Conservation (phyloP, 2,113 vertebrate species). For the Silurus meridionalis region DNA sequence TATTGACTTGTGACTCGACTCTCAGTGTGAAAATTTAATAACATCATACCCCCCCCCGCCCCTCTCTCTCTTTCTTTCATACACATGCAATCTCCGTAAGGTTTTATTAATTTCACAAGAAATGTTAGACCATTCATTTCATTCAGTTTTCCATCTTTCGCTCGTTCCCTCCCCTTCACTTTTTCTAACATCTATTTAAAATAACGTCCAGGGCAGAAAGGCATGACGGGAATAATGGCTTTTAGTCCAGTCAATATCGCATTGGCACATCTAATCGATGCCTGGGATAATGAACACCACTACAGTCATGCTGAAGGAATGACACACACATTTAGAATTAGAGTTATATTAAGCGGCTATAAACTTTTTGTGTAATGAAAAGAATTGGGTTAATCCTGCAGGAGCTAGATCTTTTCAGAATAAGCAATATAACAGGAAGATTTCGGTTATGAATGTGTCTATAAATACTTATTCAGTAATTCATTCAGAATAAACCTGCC, state of each 20-base stretch:
- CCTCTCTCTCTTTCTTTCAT: neutral
- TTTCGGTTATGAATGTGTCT: neutral
- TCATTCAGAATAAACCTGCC: neutral
- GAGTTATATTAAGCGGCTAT: slow-evolving; percentile 1
- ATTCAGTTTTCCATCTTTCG: slow-evolving; percentile 26
- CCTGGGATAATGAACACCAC: slow-evolving; percentile 53
- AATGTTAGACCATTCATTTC: neutral
- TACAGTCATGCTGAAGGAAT: slow-evolving; percentile 33
- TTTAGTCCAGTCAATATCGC: slow-evolving; percentile 69
- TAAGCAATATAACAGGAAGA: neutral
- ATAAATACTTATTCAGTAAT: neutral
- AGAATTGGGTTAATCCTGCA: neutral
- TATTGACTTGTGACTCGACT: neutral
- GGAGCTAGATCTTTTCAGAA: neutral
- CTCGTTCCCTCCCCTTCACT: slow-evolving; percentile 58
- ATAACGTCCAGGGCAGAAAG: slow-evolving; percentile 62
- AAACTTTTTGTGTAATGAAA: neutral
- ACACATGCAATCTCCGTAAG: neutral
- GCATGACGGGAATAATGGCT: slow-evolving; percentile 68
- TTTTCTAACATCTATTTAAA: slow-evolving; percentile 53
- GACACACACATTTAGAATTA: neutral
- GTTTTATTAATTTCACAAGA: neutral
- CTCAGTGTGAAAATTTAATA: neutral
- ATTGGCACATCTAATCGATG: slow-evolving; percentile 65
- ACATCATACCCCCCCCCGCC: too few species aligned